Evolutionary conservation across 2,797 vertebrate species (phyloP), one percentile per base, ranked within the genome.

Genomic region (Mionectes olivaceus): DNA sequence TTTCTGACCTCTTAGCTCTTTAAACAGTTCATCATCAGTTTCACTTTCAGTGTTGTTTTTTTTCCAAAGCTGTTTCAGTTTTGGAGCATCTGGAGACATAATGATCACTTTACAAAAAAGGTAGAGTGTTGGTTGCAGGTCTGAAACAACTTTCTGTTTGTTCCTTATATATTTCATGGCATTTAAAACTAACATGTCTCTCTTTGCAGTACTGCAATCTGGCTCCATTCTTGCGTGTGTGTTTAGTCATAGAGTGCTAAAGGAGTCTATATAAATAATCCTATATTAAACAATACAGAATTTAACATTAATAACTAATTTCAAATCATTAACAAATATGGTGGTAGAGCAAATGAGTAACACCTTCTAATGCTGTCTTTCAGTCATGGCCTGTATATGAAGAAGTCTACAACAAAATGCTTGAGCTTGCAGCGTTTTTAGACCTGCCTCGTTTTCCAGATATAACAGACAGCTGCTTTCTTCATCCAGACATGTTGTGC

Each of bases 401-500:
- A 30, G 78, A 87, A 23, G 97, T 99, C 22, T 97, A 98, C 67
- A 82, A 85, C 28, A 98, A 99, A 84, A 96, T 98, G 16, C 84
- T 97, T 44, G 63, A 90, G 39, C 95, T 99, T 43, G 96, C 98
- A 28, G 56, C 19, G 0, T 97, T 98, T 96, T 96, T 99, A 91
- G 97, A 98, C 25, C 98, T 99, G 77, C 98, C 99, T 37, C 90
- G 96, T 68, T 99, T 99, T 97, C 99, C 99, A 93, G 97, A 98
- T 39, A 96, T 99, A 97, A 97, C 96, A 76, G 96, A 96, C 4
- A 97, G 98, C 93, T 98, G 98, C 94, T 98, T 98, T 94, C 98
- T 99, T 64, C 99, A 99, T 92, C 99, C 99, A 28, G 96, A 97
- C 43, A 94, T 98, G 73, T 96, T 99, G 87, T 98, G 98, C 94